Percentiles rank a stretch among this genome's conserved stretches.
Evolutionary conservation across 2,888 invertebrate genomes (phyloP).

Genomic region (Plagiodera versicolora): DNA sequence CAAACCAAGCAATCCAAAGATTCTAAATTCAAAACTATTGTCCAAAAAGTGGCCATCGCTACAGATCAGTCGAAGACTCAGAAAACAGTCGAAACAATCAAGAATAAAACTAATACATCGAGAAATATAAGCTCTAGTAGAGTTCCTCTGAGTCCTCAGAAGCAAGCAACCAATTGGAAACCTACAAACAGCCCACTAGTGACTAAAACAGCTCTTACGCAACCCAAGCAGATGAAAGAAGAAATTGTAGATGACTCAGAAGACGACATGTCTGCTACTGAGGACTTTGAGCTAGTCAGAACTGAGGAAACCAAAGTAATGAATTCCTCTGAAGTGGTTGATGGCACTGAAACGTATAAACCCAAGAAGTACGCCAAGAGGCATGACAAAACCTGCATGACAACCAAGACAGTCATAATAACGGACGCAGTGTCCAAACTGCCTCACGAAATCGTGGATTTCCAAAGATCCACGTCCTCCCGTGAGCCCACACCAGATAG

Average conservation of each 20-base stretch:
- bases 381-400: conserved; percentile 53
- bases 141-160: background rate
- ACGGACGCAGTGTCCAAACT: conserved; percentile 54
- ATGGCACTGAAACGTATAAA: conserved; percentile 1
- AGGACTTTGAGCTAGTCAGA: background rate
- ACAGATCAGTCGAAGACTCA: background rate
- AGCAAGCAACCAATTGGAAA: background rate
- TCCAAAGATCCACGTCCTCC: conserved; percentile 73
- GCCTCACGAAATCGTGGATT: conserved; percentile 67
- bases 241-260: background rate
- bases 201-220: conserved; percentile 15
- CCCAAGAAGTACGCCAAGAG: conserved; percentile 18
- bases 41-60: background rate
- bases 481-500: conserved; percentile 75
- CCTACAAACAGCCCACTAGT: background rate
- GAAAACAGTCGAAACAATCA: background rate
- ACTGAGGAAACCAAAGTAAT: conserved; percentile 19
- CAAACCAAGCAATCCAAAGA: background rate
- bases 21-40: background rate
- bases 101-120: background rate
- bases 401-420: conserved; percentile 60
- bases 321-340: background rate
- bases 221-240: conserved; percentile 28
- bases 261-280: background rate
- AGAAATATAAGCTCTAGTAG: background rate